Evolutionary conservation across 2,888 invertebrate genomes (phyloP), one percentile per base, ranked within the genome.

Genomic region (Aelia acuminata): DNA sequence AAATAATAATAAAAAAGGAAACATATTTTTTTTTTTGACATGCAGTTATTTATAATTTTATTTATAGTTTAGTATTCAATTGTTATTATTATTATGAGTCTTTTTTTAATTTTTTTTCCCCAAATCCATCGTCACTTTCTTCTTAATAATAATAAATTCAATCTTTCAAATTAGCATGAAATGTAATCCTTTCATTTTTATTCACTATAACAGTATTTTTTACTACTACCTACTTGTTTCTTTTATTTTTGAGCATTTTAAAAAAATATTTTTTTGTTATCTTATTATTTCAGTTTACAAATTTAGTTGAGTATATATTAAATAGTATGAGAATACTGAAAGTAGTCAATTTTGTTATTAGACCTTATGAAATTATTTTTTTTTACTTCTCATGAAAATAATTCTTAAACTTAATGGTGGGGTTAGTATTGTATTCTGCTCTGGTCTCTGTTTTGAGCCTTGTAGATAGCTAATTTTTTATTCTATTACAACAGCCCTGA

Each of bases 1-100:
- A 70, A 70, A 20, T 70, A 70, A 70, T 20, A 31, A 70, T 70
- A 35, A 70, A 70, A 70, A 70, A 70, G 63, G 63, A 70, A 70
- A 70, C 63, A 70, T 70, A 70, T 70, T 70, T 70, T 70, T 31
- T 53, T 15, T 70, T 70, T 31, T 35, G 63, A 70, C 31, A 35
- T 35, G 35, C 35, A 35, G 20, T 5, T 70, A 35, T 70, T 70
- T 70, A 57, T n/a, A 57, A 26, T 57, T 26, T 2, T 26, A 35
- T 70, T 70, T 5, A 31, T 35, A 35, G 63, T 70, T 35, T 70
- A 70, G 63, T 70, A 26, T 57, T 26, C 57, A 57, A 57, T 57
- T 26, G 13, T 57, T 57, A 53, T 57, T 57, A 53, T 53, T 53
- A 57, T 57, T 1, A 70, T 26, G 13, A 3, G 31, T 63, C 31